Base-by-base conservation (phyloP, 2,888 invertebrate species). In the Embidobia sp. region DNA sequence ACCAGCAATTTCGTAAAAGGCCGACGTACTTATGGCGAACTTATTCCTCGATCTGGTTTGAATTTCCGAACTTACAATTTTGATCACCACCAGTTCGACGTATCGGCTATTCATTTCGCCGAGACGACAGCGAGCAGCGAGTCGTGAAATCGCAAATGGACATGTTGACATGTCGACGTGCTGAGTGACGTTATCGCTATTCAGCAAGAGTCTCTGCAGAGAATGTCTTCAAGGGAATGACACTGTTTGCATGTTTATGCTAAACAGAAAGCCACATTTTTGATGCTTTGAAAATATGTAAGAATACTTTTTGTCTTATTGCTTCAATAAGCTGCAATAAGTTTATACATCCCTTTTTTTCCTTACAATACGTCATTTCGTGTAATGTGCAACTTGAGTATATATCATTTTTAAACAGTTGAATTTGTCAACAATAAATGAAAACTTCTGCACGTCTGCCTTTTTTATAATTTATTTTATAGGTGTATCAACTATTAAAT, bases 51-150 rank as follows among this genome's bases (percentile, higher is more conserved):
- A 64, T 48, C 48, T 64, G 55, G 64, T 73, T 64, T 64, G 64
- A 73, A 64, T 73, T 64, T 73, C 53, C 73, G 48, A 73, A 73
- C 64, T 73, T 73, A 57, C 73, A 64, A 64, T 73, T 73, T 73
- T 73, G 64, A 73, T 73, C 64, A 53, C 53, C 19, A 33, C 33
- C 22, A 55, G 72, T 72, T 55, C 72, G 63, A 63, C 63, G 55
- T 48, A 40, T 37, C 49, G 42, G 57, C 64, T 42, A 64, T 73
- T 64, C 57, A 64, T 64, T 73, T 64, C 51, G 42, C 35, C 31
- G 48, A 64, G 64, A 64, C 64, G 73, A 73, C 73, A 73, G 73
- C 46, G 40, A 46, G 63, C 72, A 55, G 46, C 51, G 55, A 63
- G 53, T 72, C 72, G 72, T 72, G 63, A 72, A 72, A 72, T 72